These are phyloP conservation scores for Zophobas atratus DNA, from an alignment of 1,140 invertebrate species.

Conservation along the genomic window DNA sequence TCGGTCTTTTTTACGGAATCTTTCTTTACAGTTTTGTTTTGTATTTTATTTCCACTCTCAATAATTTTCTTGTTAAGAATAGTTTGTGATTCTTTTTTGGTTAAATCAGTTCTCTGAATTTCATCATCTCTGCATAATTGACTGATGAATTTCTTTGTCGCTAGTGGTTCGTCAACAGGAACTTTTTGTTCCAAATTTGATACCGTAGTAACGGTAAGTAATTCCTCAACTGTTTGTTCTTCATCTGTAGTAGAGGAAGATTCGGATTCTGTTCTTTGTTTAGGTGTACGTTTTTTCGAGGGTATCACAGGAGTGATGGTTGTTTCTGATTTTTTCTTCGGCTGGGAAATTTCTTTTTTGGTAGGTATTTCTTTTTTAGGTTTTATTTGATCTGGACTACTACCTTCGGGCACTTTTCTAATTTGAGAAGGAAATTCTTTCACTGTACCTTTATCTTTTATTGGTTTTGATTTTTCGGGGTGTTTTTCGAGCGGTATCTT, in stretches of 20 bases:
- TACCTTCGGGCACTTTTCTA: slow-evolving; percentile 43
- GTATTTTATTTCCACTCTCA: slow-evolving; percentile 35
- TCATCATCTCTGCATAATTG: slow-evolving; percentile 61
- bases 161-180: slow-evolving; percentile 62
- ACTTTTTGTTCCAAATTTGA: slow-evolving; percentile 55
- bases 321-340: slow-evolving; percentile 7
- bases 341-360: slow-evolving; percentile 12
- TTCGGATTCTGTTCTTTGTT: slow-evolving; percentile 15
- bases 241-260: slow-evolving; percentile 30
- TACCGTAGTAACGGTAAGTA: slow-evolving; percentile 14
- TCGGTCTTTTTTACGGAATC: slow-evolving; percentile 45
- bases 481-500: slow-evolving; percentile 21
- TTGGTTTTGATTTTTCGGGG: slow-evolving; percentile 45
- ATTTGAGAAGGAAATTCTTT: slow-evolving; percentile 53
- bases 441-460: slow-evolving; percentile 17
- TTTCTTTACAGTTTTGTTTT: slow-evolving; percentile 57
- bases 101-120: slow-evolving; percentile 44
- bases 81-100: slow-evolving; percentile 50
- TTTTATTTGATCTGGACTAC: slow-evolving; percentile 40
- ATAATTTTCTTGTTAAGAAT: slow-evolving; percentile 53
- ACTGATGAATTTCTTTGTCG: slow-evolving; percentile 61
- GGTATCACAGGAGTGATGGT: background rate
- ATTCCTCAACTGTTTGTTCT: slow-evolving; percentile 31
- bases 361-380: slow-evolving; percentile 45
- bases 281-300: slow-evolving; percentile 7